Conservation (phyloP, 2,113 vertebrate species). For the Corydoras maculifer region DNA sequence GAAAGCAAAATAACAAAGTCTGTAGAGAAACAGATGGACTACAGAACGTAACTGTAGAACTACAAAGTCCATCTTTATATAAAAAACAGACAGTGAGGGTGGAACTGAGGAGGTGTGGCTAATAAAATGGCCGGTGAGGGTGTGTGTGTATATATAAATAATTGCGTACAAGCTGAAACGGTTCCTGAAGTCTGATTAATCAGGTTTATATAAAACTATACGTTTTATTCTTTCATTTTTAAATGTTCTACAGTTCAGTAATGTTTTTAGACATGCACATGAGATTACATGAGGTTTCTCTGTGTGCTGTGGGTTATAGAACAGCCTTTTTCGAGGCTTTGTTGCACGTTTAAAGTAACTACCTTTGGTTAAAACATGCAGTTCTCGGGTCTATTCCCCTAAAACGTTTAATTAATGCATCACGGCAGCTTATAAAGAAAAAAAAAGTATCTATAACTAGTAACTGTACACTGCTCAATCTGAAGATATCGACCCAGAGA, state of each 20-base stretch:
- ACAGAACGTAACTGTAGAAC: too few species aligned
- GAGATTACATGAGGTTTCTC: conserved; percentile 13
- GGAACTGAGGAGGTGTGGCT: too few species aligned
- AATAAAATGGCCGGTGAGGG: too few species aligned
- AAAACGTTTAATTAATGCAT: neutral
- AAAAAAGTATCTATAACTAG: neutral
- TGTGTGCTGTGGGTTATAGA: conserved; percentile 5
- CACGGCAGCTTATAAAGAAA: neutral
- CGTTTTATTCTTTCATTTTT: conserved; percentile 1
- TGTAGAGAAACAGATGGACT: too few species aligned
- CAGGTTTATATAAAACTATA: too few species aligned
- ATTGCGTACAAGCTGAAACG: too few species aligned
- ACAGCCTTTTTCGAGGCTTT: conserved; percentile 11
- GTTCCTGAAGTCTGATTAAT: too few species aligned
- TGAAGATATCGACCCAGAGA: too few species aligned
- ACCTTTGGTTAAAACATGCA: conserved; percentile 57
- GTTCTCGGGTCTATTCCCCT: conserved; percentile 27
- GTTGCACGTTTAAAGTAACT: conserved; percentile 45
- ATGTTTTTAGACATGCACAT: conserved; percentile 38
- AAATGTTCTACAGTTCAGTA: conserved; percentile 10
- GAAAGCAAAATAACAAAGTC: too few species aligned
- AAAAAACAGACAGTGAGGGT: too few species aligned
- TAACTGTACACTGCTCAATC: neutral
- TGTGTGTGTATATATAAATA: too few species aligned
- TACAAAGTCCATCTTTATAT: too few species aligned